Percentiles rank a stretch among this genome's conserved stretches.
Conservation (phyloP, 2,113 vertebrate species). For the Burhinus oedicnemus region DNA sequence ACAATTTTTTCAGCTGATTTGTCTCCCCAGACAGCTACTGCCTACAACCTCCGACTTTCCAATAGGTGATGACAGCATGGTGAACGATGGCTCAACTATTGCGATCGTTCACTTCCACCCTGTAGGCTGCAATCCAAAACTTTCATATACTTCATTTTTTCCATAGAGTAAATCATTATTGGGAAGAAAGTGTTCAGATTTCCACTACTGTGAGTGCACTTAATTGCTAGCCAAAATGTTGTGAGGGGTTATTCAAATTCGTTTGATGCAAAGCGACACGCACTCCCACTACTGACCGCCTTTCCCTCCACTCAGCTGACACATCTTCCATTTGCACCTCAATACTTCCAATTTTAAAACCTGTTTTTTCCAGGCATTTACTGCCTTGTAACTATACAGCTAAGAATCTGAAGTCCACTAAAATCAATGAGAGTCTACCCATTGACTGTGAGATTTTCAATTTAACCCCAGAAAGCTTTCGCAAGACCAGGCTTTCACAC, state of each 20-base stretch:
- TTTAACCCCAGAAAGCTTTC: background rate
- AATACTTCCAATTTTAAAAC: background rate
- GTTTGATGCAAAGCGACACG: accelerated
- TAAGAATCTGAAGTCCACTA: background rate
- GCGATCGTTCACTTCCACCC: conserved; percentile 29
- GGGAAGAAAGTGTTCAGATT: background rate
- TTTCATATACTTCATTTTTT: background rate
- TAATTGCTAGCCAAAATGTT: background rate
- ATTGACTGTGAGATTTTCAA: background rate
- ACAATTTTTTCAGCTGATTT: conserved; percentile 64
- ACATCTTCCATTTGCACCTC: background rate
- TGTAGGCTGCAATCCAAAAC: background rate
- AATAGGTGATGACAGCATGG: conserved; percentile 39
- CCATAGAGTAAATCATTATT: background rate
- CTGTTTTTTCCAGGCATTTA: background rate
- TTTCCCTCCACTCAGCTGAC: background rate
- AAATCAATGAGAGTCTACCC: background rate
- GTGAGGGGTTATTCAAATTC: background rate
- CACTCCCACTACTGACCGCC: background rate
- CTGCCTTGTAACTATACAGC: background rate
- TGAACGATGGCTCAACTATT: conserved; percentile 43
- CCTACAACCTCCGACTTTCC: conserved; percentile 54
- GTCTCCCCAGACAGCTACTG: conserved; percentile 56
- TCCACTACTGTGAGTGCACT: background rate
- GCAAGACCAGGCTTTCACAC: background rate